These are phyloP conservation scores for Lindbergichthys nudifrons DNA, from an alignment of 2,797 vertebrate genomes.

Conservation along the genomic window DNA sequence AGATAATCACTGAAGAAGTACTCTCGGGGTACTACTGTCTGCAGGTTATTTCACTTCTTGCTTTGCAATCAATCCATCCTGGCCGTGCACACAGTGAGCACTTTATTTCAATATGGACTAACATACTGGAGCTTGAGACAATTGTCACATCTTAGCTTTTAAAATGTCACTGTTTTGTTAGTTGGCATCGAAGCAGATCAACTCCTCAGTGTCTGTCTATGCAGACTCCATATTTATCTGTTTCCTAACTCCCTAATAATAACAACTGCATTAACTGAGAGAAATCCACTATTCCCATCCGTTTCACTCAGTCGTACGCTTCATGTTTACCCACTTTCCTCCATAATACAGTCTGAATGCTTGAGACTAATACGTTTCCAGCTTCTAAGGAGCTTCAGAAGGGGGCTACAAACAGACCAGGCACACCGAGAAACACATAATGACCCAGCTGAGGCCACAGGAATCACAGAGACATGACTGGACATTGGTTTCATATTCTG, in stretches of 20 bases:
- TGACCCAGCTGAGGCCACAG: not conserved
- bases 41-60: conserved; percentile 19
- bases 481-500: conserved; percentile 9
- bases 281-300: not conserved
- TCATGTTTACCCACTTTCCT: conserved; percentile 2
- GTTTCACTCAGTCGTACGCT: not conserved
- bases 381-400: not conserved
- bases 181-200: conserved; percentile 14
- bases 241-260: not conserved
- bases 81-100: conserved; percentile 4
- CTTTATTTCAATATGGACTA: conserved; percentile 7
- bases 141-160: not conserved
- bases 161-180: not conserved
- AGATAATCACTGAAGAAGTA: conserved; percentile 29
- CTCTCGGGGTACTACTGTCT: conserved; percentile 11
- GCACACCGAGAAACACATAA: not conserved
- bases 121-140: conserved; percentile 7
- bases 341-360: not conserved
- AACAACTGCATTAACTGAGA: not conserved
- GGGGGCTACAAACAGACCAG: not conserved
- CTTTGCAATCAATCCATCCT: conserved; percentile 18
- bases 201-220: not conserved
- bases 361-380: conserved; percentile 8
- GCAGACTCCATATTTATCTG: not conserved
- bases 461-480: not conserved